Base-by-base conservation (phyloP, 2,888 invertebrate species). In the Sarcophaga rosellei region DNA sequence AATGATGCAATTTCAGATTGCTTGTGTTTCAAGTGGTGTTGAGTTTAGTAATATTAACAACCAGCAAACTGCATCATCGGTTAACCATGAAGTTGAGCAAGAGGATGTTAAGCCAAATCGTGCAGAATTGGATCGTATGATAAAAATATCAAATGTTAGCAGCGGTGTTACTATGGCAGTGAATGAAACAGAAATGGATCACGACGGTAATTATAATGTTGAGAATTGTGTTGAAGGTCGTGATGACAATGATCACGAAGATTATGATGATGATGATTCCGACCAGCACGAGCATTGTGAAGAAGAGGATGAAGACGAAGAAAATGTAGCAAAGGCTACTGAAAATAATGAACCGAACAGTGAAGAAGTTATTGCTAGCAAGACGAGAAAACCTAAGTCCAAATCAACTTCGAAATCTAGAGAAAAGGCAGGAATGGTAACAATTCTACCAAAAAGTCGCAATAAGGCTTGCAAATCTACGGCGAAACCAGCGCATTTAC, bases 61-160 rank as follows among this genome's bases (percentile, higher is more conserved):
- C 8, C 44, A 47, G 17, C 62, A 53, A 23, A n/a, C 74, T 17
- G 17, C 72, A 61, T 47, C 74, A 20, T 8, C 17, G 11, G 17
- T n/a, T 17, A 69, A 57, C 21, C 57, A 62, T 4, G 73, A 17
- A 3, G 25, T 73, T 11, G 75, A 84, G 61, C 76, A 84, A 4
- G 88, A 89, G 68, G 92, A 92, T 86, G 88, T 92, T 4, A 92
- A 92, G 72, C 92, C 92, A 2, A 91, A 91, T 87, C 89, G 90
- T 20, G 84, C 88, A 77, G 92, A 92, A 59, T 88, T 92, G 8
- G 91, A 92, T 88, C 91, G 91, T 1, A 86, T 92, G 65, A 87
- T 92, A 73, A 88, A 91, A 88, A 92, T 92, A 79, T 88, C 90
- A 0, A 90, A 90, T 73, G 89, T 92, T n/a, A 89, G 90, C 3